phyloP scores from a whole-genome alignment of 2,113 vertebrate species.

The Ammodytes dubius region DNA sequence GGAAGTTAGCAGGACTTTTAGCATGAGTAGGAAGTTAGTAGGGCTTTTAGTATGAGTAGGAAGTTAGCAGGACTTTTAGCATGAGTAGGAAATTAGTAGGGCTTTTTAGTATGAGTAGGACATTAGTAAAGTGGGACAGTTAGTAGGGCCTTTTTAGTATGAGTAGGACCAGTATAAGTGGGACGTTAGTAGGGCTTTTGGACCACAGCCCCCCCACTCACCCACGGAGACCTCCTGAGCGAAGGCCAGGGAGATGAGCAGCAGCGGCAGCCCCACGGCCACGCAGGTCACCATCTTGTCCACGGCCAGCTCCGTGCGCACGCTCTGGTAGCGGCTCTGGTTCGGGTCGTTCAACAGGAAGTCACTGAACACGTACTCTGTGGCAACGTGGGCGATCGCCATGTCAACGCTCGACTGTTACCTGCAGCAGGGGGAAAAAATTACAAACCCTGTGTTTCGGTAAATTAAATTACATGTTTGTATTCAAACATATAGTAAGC shows the following conservation, averaged over 20 bases:
- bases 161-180: too few species aligned
- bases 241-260: constrained; percentile 94
- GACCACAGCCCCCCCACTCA: constrained; percentile 66
- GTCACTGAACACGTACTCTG: constrained; percentile 94
- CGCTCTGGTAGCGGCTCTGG: constrained; percentile 87
- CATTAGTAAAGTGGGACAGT: too few species aligned
- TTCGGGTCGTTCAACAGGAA: constrained; percentile 91
- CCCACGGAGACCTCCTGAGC: constrained; percentile 93
- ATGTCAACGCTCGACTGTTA: constrained; percentile 72
- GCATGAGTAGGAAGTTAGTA: too few species aligned
- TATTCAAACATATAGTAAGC: too few species aligned
- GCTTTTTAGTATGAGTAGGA: too few species aligned
- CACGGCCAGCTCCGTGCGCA: constrained; percentile 90
- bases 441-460: too few species aligned
- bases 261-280: constrained; percentile 90
- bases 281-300: constrained; percentile 94
- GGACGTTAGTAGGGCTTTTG: neutral
- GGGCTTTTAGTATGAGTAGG: too few species aligned
- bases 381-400: constrained; percentile 93
- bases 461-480: too few species aligned
- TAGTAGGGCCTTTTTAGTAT: too few species aligned
- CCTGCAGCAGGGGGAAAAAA: constrained; percentile 2
- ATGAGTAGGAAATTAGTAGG: too few species aligned
- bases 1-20: too few species aligned
- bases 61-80: too few species aligned